Evolutionary conservation across 2,113 vertebrate species (phyloP), one percentile per base, ranked within the genome.

Genomic region (Scalopus aquaticus): DNA sequence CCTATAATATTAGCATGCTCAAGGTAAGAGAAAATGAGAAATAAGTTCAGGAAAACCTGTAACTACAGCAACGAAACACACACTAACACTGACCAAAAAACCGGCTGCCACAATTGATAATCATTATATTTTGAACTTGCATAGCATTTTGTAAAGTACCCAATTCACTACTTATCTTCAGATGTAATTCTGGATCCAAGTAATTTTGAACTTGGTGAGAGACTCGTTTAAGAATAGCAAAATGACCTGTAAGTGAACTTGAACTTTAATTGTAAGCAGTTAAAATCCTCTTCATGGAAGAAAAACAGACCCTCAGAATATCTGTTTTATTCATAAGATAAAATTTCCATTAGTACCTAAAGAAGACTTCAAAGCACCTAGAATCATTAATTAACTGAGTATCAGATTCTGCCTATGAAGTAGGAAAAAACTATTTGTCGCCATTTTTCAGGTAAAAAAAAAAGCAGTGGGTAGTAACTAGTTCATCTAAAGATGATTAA

Each of bases 401-500:
- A 44, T 72, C 13, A 37, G 39, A 86, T 46, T 22, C 51, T 22
- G 12, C 26, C 35, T 85, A 24, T 35, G 49, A 93, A 65, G 9
- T 30, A 46, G 30, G 17, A 58, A 73, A 90, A 11, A 90, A 67
- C 13, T 60, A 35, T 56, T 44, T 89, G n/a, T 83, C 16, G 11
- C 24, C 73, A 51, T 65, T 77, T 93, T 81, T 89, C 26, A 77
- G 22, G 58, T 15, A 44, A 90, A 67, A 37, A 92, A 84, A 93
- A 95, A n/a, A 60, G 46, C 30, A 88, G 37, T 28, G 16, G 35
- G 4, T 44, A 90, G 26, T 84, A 76, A 54, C 35, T 87, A 35
- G 17, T 44, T 89, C 76, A 81, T 54, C 49, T 91, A 22, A 80
- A 93, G 42, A 64, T 85, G 56, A 64, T 79, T 67, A 73, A 90